Evolutionary conservation across 2,113 vertebrate genomes (phyloP), one percentile per base, ranked within the genome.

Genomic region (Nothobranchius kuhntae): DNA sequence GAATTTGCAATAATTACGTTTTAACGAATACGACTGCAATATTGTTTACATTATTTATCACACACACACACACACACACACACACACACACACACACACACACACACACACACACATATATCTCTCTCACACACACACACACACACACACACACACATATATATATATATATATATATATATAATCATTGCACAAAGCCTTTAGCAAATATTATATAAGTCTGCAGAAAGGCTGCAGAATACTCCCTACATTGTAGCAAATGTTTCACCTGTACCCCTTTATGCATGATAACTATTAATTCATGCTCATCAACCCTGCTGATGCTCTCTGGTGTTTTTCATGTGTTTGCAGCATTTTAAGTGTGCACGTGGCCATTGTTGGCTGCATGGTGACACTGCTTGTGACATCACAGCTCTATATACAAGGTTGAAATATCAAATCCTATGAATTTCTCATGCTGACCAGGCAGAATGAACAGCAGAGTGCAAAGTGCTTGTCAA

Each of bases 361-460:
- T 55, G 10, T 40, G 9, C 46, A 52, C 68, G 55, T 58, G 61
- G 56, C 62, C 50, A 40, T 15, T 46, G 68, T 77, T 77, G 77
- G 61, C 71, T 8, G 38, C 1, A 40, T 65, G 67, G 72, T 83
- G 40, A 53, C 71, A 64, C 52, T 8, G 61, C 61, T 59, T 47
- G 8, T 71, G 73, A 72, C 81, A 73, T 82, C 68, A 61, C 63
- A 13, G 17, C 59, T 56, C 54, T 48, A 46, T 61, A 78, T 82
- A 77, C 81, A 61, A 85, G 73, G 55, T 5, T 53, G 65, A 60
- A 45, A 68, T 77, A 87, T 85, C 65, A 78, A 57, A 60, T 75
- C 72, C 68, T 6, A 85, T 89, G 80, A 89, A 85, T 91, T 85
- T 81, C 44, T 82, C 71, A 82, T 86, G 79, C 84, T 75, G 78